These are phyloP conservation scores for Prunella himalayana DNA, from an alignment of 2,113 vertebrate genomes.

Conservation along the genomic window DNA sequence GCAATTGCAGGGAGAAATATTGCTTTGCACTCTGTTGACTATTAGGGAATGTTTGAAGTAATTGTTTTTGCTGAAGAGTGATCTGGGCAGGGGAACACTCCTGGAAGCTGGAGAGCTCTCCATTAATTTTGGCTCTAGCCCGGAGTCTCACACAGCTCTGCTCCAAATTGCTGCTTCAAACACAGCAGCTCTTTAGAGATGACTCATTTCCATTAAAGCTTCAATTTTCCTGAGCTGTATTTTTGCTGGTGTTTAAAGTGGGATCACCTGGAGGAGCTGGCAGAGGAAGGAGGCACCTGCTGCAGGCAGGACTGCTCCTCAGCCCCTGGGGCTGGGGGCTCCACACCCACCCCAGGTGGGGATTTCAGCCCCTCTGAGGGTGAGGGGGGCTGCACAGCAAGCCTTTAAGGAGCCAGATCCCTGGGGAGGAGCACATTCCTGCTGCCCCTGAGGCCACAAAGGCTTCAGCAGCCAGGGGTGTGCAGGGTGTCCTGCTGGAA, in stretches of 20 bases:
- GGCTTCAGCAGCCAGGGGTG: not conserved
- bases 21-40: not conserved
- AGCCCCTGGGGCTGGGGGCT: accelerated
- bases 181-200: not conserved
- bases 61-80: constrained; percentile 40
- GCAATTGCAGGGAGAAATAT: not conserved
- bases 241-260: not conserved
- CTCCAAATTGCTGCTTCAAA: constrained; percentile 17
- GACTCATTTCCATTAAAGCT: not conserved
- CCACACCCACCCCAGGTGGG: accelerated
- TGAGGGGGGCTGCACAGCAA: accelerated
- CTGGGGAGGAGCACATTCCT: accelerated
- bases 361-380: accelerated
- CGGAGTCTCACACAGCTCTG: not conserved
- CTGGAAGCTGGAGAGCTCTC: constrained; percentile 49
- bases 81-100: not conserved
- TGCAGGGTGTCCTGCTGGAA: too few relatives aligned
- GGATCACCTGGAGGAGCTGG: not conserved
- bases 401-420: accelerated
- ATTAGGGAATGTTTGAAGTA: not conserved
- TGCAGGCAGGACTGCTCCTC: not conserved
- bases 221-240: not conserved
- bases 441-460: not conserved
- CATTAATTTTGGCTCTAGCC: constrained; percentile 27
- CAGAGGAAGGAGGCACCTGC: accelerated